Conservation (phyloP, 2,797 vertebrate species). For the Myotis myotis region DNA sequence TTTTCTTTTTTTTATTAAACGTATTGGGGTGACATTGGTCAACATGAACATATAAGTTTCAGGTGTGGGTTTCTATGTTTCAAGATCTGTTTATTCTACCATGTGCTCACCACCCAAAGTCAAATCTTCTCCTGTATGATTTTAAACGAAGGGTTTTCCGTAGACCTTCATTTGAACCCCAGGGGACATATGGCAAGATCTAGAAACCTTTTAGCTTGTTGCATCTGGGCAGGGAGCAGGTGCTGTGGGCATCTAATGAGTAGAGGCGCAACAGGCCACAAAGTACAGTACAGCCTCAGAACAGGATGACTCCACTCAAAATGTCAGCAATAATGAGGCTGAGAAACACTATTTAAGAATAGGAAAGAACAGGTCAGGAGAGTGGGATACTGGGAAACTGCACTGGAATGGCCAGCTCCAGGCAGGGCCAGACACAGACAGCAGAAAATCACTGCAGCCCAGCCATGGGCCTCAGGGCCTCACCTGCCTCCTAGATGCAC, state of each 20-base stretch:
- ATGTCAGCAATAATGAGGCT: not conserved
- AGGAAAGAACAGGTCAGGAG: not conserved
- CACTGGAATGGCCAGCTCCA: not conserved
- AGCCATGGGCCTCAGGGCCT: not conserved
- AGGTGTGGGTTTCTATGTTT: too few species aligned
- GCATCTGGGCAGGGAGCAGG: not conserved
- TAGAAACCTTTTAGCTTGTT: not conserved
- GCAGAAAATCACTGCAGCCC: not conserved
- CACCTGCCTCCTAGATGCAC: not conserved
- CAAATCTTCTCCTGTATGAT: not conserved
- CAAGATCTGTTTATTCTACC: too few species aligned
- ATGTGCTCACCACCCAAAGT: too few species aligned
- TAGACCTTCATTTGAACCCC: not conserved
- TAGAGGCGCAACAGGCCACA: not conserved
- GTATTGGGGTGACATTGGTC: too few species aligned
- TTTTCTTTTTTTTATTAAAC: not conserved
- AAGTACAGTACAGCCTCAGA: not conserved
- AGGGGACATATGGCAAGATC: not conserved
- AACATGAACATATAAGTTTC: too few species aligned
- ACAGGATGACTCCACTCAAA: not conserved
- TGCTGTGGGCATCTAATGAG: not conserved
- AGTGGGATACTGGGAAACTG: not conserved
- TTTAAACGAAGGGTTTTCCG: not conserved
- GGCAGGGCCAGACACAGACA: not conserved
- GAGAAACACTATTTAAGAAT: not conserved